phyloP scores from a whole-genome alignment of 2,113 vertebrate genomes.

The Eulemur rufifrons region DNA sequence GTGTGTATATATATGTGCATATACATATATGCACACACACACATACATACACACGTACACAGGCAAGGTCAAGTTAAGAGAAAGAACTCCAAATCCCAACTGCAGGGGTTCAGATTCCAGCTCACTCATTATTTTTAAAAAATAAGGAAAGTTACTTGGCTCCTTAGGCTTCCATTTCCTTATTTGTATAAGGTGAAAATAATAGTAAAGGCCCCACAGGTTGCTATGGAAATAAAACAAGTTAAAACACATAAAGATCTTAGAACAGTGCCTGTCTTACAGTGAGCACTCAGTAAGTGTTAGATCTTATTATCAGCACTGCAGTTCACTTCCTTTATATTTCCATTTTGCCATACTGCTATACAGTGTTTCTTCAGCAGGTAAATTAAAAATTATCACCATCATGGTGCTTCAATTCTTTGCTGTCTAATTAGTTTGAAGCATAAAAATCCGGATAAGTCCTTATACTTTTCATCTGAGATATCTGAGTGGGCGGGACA shows the following conservation, averaged over 20 bases:
- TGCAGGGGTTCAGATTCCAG: neutral
- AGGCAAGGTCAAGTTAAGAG: neutral
- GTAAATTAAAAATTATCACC: neutral
- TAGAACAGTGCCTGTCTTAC: neutral
- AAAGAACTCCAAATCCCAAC: neutral
- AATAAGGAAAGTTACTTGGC: neutral
- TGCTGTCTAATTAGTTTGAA: conserved; percentile 51
- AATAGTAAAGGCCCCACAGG: neutral
- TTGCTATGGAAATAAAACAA: neutral
- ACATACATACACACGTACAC: neutral
- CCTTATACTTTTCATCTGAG: neutral
- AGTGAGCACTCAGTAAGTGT: neutral
- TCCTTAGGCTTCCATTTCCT: neutral
- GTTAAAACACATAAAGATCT: neutral
- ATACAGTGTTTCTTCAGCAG: conserved; percentile 20
- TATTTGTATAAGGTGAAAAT: neutral
- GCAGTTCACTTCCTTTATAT: neutral
- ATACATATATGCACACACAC: no score
- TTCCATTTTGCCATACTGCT: neutral
- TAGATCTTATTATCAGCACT: neutral
- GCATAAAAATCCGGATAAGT: neutral
- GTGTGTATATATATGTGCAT: no score
- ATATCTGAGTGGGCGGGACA: conserved; percentile 17
- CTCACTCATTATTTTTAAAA: neutral
- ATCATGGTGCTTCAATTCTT: conserved; percentile 26